Evolutionary conservation across 2,797 vertebrate species (phyloP), one percentile per base, ranked within the genome.

Genomic region (Parauchenoglanis ngamensis): DNA sequence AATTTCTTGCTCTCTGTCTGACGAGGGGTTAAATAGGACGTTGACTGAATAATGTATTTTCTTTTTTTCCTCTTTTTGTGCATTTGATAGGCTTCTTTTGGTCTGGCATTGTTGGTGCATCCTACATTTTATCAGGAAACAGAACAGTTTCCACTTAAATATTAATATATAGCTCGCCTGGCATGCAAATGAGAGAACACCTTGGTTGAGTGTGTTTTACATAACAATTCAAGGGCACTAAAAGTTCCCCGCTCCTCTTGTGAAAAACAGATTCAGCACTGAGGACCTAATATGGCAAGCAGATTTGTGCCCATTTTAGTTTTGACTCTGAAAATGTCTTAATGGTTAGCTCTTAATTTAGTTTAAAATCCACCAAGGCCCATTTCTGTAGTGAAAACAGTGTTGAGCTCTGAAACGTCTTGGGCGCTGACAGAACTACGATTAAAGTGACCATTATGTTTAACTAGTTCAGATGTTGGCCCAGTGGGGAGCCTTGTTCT

Each of bases 1-100:
- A 96, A 96, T 96, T 94, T 94, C 90, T 86, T 88, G 89, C 93
- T 93, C 92, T 76, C 89, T 94, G 93, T 94, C 93, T 95, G 94
- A 96, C 94, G 93, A 95, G 94, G 95, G 95, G 95, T 96, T 96
- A 96, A 95, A 93, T 90, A 94, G 92, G 94, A 95, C 93, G 93
- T 94, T 93, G 94, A 93, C 94, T 95, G 94, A 94, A 95, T 96
- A 94, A 96, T 96, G 95, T 92, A 95, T 94, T 94, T 94, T 90
- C 83, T 91, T 94, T 90, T 94, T 94, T 94, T 91, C 79, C 88
- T 92, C 91, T 63, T 81, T 81, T 81, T 81, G 57, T 46, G 23
- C 35, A 93, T 95, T 94, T 94, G 92, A 95, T 91, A 87, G 88
- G 85, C 83, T 90, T 92, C 73, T 77, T 91, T 89, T 89, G 90